Base-by-base conservation (phyloP, 2,797 vertebrate species). In the Protosalanx chinensis region DNA sequence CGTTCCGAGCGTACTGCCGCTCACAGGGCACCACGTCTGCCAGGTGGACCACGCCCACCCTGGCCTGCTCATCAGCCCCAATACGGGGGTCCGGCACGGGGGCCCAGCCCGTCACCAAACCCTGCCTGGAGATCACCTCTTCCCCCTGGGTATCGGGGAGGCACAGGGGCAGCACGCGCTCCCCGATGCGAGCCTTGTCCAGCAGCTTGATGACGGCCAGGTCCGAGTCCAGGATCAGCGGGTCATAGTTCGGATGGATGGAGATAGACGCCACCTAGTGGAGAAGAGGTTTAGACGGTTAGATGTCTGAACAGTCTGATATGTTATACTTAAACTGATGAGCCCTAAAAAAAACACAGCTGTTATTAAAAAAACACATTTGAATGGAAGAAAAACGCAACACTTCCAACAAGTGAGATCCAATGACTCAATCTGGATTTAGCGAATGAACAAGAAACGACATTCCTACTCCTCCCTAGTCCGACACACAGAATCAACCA, bases 171-270 rank as follows among this genome's bases (percentile, higher is more conserved):
- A 95, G 90, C 37, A 97, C 93, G 0, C 86, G 92, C 81, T 95
- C 95, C 59, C 95, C 95, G 33, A 99, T 89, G 76, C 93, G 93
- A 51, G 95, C 97, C 88, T 98, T 99, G 90, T 98, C 98, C 76
- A 97, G 80, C 46, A 99, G 92, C 83, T 95, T 97, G 79, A 99
- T 85, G 75, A 98, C 74, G 0, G 96, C 96, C 1, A 99, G 88
- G 82, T 99, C 97, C 0, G 94, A 92, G 79, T 99, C 98, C 2
- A 99, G 94, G 74, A 98, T 90, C 81, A 96, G 87, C 0, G 97
- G 96, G 75, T 99, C 98, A 0, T 96, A 98, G 89, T 97, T 96
- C 57, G 94, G 93, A 78, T 98, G 96, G 60, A 97, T 89, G 64
- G 90, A 90, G 80, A 98, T 83, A 23, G 96, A 95, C 68, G 95